A percentile compares a stretch with the other conserved stretches of the same genome.
Evolutionary conservation across 1,140 invertebrate genomes (phyloP).

Genomic region (Pristionchus pacificus): DNA sequence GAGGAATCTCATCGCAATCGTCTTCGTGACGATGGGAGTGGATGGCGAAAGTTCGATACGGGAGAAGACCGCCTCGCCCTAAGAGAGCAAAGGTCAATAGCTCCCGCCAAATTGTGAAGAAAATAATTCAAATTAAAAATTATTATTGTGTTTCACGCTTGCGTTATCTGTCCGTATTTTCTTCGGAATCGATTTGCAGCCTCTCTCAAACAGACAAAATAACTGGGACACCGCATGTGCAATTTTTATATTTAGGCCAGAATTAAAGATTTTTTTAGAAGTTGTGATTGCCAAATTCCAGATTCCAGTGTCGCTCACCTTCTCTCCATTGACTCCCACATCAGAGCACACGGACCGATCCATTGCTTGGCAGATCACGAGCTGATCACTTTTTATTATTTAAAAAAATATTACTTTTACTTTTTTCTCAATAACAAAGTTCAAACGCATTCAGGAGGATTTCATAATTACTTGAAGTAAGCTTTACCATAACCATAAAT

Average conservation of each 20-base stretch:
- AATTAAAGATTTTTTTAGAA: no score
- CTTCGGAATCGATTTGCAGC: neutral
- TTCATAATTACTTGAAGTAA: neutral
- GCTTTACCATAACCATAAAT: no score
- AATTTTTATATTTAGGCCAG: no score
- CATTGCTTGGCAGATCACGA: neutral
- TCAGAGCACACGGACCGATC: neutral
- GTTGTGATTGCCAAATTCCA: no score
- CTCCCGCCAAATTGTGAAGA: no score
- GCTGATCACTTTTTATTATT: no score
- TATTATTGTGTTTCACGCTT: neutral
- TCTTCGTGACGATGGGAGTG: constrained; percentile 21
- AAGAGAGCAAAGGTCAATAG: no score
- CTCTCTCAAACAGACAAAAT: neutral
- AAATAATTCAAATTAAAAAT: no score
- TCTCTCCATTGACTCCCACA: neutral
- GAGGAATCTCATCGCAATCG: constrained; percentile 21
- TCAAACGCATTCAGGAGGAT: neutral
- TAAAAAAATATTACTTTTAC: no score
- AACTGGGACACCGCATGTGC: constrained; percentile 29
- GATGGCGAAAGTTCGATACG: neutral
- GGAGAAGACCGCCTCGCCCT: no score
- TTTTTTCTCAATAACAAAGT: no score
- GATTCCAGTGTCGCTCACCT: no score
- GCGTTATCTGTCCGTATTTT: constrained; percentile 1